Evolutionary conservation across 2,797 vertebrate genomes (phyloP).

Genomic region (Sphenopsis melanotis): DNA sequence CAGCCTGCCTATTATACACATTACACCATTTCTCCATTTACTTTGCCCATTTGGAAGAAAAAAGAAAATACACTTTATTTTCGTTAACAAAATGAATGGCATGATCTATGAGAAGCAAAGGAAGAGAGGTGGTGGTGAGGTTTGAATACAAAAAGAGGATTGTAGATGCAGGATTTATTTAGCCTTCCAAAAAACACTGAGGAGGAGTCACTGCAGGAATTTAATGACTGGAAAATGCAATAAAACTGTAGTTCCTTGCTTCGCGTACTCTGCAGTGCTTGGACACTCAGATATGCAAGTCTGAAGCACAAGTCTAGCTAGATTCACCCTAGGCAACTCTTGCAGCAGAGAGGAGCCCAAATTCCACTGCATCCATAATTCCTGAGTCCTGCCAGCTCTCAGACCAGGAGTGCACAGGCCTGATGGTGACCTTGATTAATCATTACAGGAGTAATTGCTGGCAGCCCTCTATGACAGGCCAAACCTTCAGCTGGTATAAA

Average conservation of each 20-base stretch:
- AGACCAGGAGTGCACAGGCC: background rate
- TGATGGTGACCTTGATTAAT: background rate
- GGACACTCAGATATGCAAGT: background rate
- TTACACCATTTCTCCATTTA: background rate
- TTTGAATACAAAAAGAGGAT: background rate
- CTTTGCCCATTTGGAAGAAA: background rate
- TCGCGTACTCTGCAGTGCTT: background rate
- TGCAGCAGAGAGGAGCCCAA: background rate
- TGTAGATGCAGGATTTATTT: constrained; percentile 3
- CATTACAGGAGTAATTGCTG: background rate
- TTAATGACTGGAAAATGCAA: background rate
- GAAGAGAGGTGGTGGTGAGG: background rate
- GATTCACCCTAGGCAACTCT: background rate
- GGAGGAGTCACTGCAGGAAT: background rate
- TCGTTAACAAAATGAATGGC: background rate
- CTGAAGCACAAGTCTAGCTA: background rate
- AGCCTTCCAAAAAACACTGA: background rate
- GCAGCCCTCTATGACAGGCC: background rate
- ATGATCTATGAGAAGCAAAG: background rate
- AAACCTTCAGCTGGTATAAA: background rate
- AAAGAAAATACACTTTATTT: background rate
- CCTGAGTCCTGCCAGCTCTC: background rate
- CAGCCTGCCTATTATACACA: background rate
- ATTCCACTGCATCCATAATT: background rate
- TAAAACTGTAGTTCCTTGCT: background rate